phyloP scores from a whole-genome alignment of 2,888 invertebrate species.

The Prosopocoilus inquinatus region DNA sequence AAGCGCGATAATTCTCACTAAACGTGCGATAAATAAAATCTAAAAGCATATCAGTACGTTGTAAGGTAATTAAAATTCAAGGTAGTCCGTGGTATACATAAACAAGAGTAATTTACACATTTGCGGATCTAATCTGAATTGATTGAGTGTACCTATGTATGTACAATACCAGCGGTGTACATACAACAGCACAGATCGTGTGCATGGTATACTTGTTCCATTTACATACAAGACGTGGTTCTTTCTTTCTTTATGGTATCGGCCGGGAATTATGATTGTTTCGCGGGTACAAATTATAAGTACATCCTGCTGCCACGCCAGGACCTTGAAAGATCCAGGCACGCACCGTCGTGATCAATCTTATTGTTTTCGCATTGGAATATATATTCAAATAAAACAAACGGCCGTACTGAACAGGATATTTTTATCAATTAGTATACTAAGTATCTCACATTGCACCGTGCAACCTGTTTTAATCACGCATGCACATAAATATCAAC shows the following conservation, averaged over 20 bases:
- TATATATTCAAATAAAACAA: background rate
- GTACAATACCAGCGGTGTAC: conserved; percentile 2
- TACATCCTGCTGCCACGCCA: conserved; percentile 18
- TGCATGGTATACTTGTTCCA: conserved; percentile 19
- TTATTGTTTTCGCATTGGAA: background rate
- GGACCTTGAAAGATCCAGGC: conserved; percentile 1
- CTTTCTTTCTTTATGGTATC: conserved; percentile 18
- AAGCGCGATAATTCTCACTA: background rate
- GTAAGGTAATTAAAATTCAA: conserved; percentile 29
- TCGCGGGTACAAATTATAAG: conserved; percentile 18
- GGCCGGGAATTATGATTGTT: conserved; percentile 18
- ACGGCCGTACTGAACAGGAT: background rate
- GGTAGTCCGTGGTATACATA: conserved; percentile 28
- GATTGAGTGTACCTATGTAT: conserved; percentile 26
- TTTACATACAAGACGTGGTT: conserved; percentile 16
- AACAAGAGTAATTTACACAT: conserved; percentile 31
- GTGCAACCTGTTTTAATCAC: conserved; percentile 9
- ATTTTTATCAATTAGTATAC: conserved; percentile 5
- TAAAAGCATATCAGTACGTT: conserved; percentile 5
- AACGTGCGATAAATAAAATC: background rate
- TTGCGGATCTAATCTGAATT: conserved; percentile 31
- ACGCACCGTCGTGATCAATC: background rate
- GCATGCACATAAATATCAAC: conserved; percentile 4
- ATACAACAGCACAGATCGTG: conserved; percentile 23
- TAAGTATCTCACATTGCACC: conserved; percentile 3